Percentiles rank a stretch among this genome's conserved stretches.
phyloP scores from a whole-genome alignment of 37 sponge, comb jelly and placozoan species.

The Ianthella basta region DNA sequence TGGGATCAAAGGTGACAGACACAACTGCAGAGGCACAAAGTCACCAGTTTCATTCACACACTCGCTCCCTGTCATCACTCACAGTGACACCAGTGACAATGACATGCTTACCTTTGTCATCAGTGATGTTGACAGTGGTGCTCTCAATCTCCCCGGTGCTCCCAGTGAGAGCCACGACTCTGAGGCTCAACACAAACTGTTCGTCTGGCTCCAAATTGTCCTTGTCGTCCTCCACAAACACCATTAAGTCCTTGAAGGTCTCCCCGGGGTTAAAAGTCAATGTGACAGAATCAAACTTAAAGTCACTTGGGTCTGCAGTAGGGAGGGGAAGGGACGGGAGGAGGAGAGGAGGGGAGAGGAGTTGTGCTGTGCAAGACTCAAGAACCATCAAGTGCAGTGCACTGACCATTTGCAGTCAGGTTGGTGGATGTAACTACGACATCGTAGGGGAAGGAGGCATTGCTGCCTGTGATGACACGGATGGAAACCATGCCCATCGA shows the following conservation, averaged over 20 bases:
- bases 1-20: background rate
- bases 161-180: background rate
- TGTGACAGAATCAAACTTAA: background rate
- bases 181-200: background rate
- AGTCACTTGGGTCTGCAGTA: conserved; percentile 26
- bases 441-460: background rate
- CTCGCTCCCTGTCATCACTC: too few species aligned
- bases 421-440: background rate
- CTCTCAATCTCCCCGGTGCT: background rate
- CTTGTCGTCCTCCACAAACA: background rate
- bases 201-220: background rate
- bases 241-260: background rate
- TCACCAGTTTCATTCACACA: too few species aligned
- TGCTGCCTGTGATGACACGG: conserved; percentile 1
- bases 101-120: conserved; percentile 19
- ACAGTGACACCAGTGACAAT: too few species aligned
- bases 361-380: too few species aligned
- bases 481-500: conserved; percentile 7
- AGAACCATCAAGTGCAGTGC: background rate
- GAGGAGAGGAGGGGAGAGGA: too few species aligned
- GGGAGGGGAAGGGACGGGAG: too few species aligned
- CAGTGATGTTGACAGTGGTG: conserved; percentile 27
- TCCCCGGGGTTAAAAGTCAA: background rate
- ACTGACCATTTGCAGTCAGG: background rate
- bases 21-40: background rate